Percentiles rank a stretch among this genome's conserved stretches.
phyloP scores from a whole-genome alignment of 2,888 invertebrate species.

The Hydroisotoma schaefferi region DNA sequence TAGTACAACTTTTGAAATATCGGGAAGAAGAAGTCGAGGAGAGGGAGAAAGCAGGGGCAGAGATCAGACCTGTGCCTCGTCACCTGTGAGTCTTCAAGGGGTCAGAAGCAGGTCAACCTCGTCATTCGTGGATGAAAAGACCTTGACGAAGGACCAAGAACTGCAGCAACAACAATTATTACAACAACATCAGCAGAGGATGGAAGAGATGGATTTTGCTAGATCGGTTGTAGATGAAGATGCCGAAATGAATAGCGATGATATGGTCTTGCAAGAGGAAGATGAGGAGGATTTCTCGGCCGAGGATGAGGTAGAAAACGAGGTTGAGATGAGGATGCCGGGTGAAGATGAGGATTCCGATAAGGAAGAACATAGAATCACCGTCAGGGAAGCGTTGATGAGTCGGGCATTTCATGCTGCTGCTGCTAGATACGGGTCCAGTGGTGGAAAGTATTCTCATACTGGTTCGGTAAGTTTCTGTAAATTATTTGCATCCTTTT shows the following conservation, averaged over 20 bases:
- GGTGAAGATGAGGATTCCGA: constrained; percentile 42
- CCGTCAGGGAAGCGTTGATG: constrained; percentile 40
- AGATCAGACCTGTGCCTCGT: too few relatives aligned
- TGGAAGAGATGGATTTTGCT: not conserved
- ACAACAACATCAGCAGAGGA: not conserved
- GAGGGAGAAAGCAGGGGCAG: too few relatives aligned
- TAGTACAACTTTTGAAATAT: too few relatives aligned
- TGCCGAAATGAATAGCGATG: constrained; percentile 14
- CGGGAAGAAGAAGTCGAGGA: too few relatives aligned
- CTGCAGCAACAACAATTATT: not conserved
- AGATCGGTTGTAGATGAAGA: not conserved
- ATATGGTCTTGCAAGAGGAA: constrained; percentile 18
- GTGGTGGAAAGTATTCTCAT: constrained; percentile 15
- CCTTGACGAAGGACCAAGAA: too few relatives aligned
- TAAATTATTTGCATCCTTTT: not conserved
- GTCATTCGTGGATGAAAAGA: constrained; percentile 1
- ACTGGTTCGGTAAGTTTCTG: not conserved
- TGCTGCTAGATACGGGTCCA: constrained; percentile 23
- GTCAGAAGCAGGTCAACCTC: not conserved
- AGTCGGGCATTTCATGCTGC: constrained; percentile 40
- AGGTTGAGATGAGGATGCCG: constrained; percentile 27
- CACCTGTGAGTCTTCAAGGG: not conserved
- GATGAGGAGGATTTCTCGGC: constrained; percentile 23
- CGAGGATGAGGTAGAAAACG: constrained; percentile 38
- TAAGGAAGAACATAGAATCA: constrained; percentile 36